A percentile compares a stretch with the other conserved stretches of the same genome.
Evolutionary conservation across 2,113 vertebrate genomes (phyloP).

Genomic region (Semnornis frantzii): DNA sequence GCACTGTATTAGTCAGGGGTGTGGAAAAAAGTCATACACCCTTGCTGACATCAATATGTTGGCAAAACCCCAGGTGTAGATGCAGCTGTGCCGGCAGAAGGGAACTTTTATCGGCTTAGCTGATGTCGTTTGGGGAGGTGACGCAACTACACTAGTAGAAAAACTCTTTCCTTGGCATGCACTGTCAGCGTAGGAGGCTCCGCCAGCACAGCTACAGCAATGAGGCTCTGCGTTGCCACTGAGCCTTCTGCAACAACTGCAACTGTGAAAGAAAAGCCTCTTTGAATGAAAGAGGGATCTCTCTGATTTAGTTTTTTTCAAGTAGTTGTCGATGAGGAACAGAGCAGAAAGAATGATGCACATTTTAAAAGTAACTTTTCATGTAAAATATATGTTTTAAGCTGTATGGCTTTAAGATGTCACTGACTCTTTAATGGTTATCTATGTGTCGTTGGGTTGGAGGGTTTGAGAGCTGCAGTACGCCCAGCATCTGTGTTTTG

Average conservation of each 20-base stretch:
- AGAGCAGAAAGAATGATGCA: neutral
- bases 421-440: neutral
- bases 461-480: neutral
- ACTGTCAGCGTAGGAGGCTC: neutral
- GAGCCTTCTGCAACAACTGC: neutral
- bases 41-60: neutral
- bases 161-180: neutral
- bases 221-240: neutral
- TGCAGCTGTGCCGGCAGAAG: constrained; percentile 48
- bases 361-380: neutral
- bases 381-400: neutral
- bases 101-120: neutral
- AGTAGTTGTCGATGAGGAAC: neutral
- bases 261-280: neutral
- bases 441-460: neutral
- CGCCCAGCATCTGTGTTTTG: neutral
- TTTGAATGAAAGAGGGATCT: neutral
- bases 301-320: neutral
- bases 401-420: neutral
- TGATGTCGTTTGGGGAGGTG: constrained; percentile 18
- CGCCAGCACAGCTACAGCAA: no score
- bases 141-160: neutral
- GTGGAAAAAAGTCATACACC: constrained; percentile 49
- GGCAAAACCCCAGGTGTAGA: constrained; percentile 40
- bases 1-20: constrained; percentile 20